Evolutionary conservation across 1,140 invertebrate species (phyloP).

Genomic region (Lepidostoma basale): DNA sequence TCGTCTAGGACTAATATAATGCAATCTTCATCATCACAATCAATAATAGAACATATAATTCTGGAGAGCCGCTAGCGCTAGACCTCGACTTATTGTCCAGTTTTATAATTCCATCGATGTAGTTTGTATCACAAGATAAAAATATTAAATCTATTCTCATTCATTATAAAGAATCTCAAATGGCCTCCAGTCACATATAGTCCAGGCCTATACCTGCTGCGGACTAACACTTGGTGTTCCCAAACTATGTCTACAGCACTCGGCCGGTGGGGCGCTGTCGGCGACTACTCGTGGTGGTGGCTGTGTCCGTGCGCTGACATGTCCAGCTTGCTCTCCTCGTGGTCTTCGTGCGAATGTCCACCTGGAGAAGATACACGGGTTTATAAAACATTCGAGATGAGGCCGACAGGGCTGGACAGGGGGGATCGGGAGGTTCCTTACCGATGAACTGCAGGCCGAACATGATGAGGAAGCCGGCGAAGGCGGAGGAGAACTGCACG

Average conservation of each 20-base stretch:
- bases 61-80: too few species aligned
- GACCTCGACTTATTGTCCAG: too few species aligned
- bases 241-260: too few species aligned
- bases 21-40: too few species aligned
- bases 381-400: too few species aligned
- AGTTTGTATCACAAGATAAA: conserved; percentile 12
- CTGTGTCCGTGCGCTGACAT: neutral
- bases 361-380: conserved; percentile 22
- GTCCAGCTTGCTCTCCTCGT: conserved; percentile 4
- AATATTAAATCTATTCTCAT: conserved; percentile 2
- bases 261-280: neutral
- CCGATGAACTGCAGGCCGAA: conserved; percentile 75
- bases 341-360: conserved; percentile 33
- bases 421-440: too few species aligned
- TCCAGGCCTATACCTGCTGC: too few species aligned
- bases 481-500: conserved; percentile 71
- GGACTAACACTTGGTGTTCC: too few species aligned
- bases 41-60: too few species aligned
- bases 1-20: too few species aligned
- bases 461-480: conserved; percentile 79
- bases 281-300: neutral
- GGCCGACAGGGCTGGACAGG: too few species aligned
- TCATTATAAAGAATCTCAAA: conserved; percentile 7
- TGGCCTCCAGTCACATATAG: too few species aligned
- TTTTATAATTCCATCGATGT: conserved; percentile 2